Conservation (phyloP, 2,113 vertebrate genomes). For the Nettapus auritus region DNA sequence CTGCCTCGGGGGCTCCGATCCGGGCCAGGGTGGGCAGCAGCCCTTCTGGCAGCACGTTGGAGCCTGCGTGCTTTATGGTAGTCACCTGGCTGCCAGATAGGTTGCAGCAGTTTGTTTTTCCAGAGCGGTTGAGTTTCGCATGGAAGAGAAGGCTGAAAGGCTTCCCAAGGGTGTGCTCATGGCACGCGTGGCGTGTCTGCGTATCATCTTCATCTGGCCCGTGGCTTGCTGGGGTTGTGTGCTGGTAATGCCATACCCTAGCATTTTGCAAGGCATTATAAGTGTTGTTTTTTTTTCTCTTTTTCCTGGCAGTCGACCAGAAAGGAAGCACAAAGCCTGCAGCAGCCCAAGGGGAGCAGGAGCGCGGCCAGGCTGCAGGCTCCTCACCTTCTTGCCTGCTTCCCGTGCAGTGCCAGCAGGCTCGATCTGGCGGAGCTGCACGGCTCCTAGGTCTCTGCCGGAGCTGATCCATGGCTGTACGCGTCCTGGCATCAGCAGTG, state of each 20-base stretch:
- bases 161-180: not conserved
- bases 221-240: not conserved
- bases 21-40: not conserved
- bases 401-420: accelerated
- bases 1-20: not conserved
- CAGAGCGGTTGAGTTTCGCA: not conserved
- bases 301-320: not conserved
- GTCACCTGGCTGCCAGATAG: not conserved
- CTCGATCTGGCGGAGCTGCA: not conserved
- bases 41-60: not conserved
- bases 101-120: not conserved
- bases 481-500: not conserved
- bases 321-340: not conserved
- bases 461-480: not conserved
- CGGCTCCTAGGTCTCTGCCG: accelerated
- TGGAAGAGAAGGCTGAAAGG: not conserved
- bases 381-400: not conserved
- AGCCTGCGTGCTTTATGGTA: not conserved
- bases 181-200: not conserved
- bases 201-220: not conserved
- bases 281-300: not conserved
- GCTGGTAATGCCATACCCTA: accelerated
- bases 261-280: not conserved
- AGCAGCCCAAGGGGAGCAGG: not conserved
- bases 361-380: not conserved